Percentiles rank a stretch among this genome's conserved stretches.
These are phyloP conservation scores for Melipona beecheii DNA, from an alignment of 2,888 invertebrate species.

Conservation along the genomic window DNA sequence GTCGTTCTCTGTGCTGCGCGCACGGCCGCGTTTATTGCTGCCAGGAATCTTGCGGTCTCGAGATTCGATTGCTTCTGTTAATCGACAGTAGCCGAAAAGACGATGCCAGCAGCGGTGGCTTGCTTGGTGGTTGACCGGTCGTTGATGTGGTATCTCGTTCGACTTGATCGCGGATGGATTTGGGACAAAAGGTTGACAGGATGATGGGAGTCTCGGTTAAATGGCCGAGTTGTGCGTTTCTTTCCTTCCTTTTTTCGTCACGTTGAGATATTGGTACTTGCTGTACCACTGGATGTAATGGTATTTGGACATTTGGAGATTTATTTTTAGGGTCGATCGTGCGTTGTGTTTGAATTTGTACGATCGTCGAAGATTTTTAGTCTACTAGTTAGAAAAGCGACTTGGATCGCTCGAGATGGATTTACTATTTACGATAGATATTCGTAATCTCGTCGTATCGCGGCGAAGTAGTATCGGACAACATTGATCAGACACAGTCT, in stretches of 20 bases:
- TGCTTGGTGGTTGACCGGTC: not conserved
- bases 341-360: no score
- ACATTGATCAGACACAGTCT: not conserved
- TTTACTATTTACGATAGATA: not conserved
- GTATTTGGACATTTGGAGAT: no score
- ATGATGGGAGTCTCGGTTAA: not conserved
- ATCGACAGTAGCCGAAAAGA: slow-evolving; percentile 10
- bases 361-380: no score
- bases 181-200: no score
- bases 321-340: no score
- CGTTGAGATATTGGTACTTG: no score
- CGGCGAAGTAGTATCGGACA: not conserved
- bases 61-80: slow-evolving; percentile 20
- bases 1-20: not conserved
- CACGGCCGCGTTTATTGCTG: slow-evolving; percentile 16
- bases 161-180: not conserved
- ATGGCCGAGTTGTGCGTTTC: no score
- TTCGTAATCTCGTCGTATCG: not conserved
- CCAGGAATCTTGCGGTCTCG: slow-evolving; percentile 17
- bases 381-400: not conserved
- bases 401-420: not conserved
- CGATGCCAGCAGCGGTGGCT: not conserved
- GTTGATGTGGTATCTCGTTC: not conserved
- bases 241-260: no score
- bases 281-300: no score